phyloP scores from a whole-genome alignment of 1,140 invertebrate genomes.

The Neodiprion fabricii region DNA sequence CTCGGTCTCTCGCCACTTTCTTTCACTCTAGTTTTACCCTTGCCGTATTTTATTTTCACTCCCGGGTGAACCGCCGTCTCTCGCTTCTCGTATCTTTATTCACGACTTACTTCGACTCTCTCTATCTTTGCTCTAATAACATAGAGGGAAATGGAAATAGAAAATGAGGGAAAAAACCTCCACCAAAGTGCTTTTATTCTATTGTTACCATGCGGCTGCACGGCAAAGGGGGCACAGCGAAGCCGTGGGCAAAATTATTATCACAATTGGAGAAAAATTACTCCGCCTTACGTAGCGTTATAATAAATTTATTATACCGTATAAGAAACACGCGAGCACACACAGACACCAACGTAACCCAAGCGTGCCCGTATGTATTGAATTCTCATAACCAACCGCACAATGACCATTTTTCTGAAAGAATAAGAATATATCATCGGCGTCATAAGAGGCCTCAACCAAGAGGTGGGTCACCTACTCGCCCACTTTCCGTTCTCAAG shows the following conservation, averaged over 20 bases:
- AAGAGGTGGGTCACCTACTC: too few relatives aligned
- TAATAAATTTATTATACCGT: neutral
- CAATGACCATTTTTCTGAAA: too few relatives aligned
- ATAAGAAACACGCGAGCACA: neutral
- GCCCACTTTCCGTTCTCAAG: too few relatives aligned
- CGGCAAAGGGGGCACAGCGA: neutral
- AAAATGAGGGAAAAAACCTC: neutral
- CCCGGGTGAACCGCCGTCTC: conserved; percentile 21
- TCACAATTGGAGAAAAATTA: neutral
- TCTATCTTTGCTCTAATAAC: neutral
- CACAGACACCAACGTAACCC: too few relatives aligned
- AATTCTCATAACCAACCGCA: too few relatives aligned
- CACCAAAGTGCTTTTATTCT: neutral
- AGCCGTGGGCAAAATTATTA: neutral
- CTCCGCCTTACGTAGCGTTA: neutral
- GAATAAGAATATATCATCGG: too few relatives aligned
- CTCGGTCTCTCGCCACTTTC: neutral
- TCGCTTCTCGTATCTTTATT: neutral
- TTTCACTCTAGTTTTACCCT: neutral
- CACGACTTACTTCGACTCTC: neutral
- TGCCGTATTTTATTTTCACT: conserved; percentile 9
- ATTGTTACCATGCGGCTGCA: neutral
- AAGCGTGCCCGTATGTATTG: too few relatives aligned
- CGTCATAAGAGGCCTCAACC: too few relatives aligned
- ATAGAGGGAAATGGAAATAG: conserved; percentile 2